Evolutionary conservation across 23 tunicate genomes (phyloP), one percentile per base, ranked within the genome.

Genomic region (Aplidium turbinatum): DNA sequence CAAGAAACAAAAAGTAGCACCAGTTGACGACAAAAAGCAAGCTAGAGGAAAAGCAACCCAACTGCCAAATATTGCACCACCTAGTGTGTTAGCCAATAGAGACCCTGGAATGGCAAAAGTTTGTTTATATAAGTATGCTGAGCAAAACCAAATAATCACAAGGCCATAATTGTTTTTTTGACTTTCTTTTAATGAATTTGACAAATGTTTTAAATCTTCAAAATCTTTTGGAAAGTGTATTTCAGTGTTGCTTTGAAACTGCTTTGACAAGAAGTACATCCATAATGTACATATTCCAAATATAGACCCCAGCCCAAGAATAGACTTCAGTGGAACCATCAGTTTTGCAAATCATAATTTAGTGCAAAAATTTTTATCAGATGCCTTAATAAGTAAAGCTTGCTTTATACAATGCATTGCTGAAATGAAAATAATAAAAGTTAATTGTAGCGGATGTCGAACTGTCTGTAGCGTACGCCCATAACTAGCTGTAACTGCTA

Each of bases 31-130:
- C 47, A 86, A 46, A 29, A 78, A n/a, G 31, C 85, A 86, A 11
- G 55, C 85, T 5, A 86, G 24, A 1, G 93, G 85, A 38, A 86
- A 79, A 7, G 80, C 83, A 29, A 52, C 9, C 85, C 76, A 57
- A 0, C 64, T 72, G 1, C 93, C 93, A 24, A 71, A 71, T 0
- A 86, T 58, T 23, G 93, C 93, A 19, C 93, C 93, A 30, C 51
- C 85, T 35, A 79, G 29, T 24, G 79, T 63, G 60, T 86, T 86
- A 65, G 81, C 48, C 46, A 86, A 86, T 27, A 79, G 79, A 7
- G 93, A 86, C 1, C 93, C 93, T 16, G 93, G 93, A n/a, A 86
- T 86, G 23, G 93, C 93, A 65, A 86, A 86, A 0, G 81, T 79
- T 64, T 86, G 93, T 42, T 86, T 86, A 61, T 86, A 86, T 7